These are phyloP conservation scores for Megaleporinus macrocephalus DNA, from an alignment of 2,113 vertebrate genomes.

Conservation along the genomic window DNA sequence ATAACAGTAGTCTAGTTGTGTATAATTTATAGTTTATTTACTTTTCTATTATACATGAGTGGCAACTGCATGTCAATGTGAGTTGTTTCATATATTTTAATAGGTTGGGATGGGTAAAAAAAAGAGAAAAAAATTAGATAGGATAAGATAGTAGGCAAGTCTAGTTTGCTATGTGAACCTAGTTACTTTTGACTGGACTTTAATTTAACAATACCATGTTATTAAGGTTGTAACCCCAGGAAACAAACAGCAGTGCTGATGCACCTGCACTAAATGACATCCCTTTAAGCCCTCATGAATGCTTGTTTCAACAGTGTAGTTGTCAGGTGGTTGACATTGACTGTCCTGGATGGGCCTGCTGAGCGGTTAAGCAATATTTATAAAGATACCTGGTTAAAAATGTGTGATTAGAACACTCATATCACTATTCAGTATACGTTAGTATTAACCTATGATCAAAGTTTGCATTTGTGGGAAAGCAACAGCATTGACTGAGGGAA, in stretches of 20 bases:
- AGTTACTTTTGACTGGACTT: too few species aligned
- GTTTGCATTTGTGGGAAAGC: neutral
- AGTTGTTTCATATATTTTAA: too few species aligned
- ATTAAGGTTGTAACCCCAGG: neutral
- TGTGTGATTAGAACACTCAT: too few species aligned
- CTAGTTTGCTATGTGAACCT: too few species aligned
- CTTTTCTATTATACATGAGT: too few species aligned
- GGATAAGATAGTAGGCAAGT: too few species aligned
- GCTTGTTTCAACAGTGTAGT: neutral
- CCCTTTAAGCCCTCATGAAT: neutral
- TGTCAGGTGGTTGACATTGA: neutral
- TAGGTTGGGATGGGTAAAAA: too few species aligned
- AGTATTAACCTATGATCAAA: neutral
- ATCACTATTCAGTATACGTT: too few species aligned
- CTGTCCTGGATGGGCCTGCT: neutral
- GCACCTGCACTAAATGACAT: neutral
- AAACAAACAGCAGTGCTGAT: neutral
- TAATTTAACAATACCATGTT: neutral
- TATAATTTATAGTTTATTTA: too few species aligned
- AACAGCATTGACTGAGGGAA: neutral
- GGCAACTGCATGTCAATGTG: too few species aligned
- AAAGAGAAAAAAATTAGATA: too few species aligned
- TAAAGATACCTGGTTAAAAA: neutral
- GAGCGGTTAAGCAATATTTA: neutral
- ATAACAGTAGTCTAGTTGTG: too few species aligned